Evolutionary conservation across 2,797 vertebrate species (phyloP).

Genomic region (Manis pentadactyla): DNA sequence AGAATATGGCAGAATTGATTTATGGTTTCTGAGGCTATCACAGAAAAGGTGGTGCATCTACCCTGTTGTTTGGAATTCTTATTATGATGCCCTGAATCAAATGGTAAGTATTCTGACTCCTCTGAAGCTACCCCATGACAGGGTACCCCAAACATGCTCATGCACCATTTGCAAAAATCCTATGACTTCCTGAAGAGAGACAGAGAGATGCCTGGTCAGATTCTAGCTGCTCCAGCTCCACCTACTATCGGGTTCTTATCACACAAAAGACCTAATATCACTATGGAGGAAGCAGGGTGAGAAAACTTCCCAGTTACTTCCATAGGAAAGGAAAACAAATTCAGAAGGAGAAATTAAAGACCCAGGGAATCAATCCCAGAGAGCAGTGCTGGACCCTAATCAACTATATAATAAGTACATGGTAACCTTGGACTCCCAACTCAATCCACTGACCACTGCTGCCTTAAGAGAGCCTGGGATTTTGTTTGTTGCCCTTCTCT

Average conservation of each 20-base stretch:
- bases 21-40: neutral
- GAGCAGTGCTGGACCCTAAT: neutral
- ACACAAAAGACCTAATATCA: neutral
- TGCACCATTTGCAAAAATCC: neutral
- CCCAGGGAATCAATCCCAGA: neutral
- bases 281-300: neutral
- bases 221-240: neutral
- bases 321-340: neutral
- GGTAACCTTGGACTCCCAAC: neutral
- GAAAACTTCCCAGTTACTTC: neutral
- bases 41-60: neutral
- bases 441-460: neutral
- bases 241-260: rapidly evolving
- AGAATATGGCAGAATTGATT: too few relatives aligned
- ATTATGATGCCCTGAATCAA: too few relatives aligned
- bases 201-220: neutral
- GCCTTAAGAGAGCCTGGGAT: too few relatives aligned
- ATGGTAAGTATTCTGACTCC: neutral
- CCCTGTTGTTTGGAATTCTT: neutral
- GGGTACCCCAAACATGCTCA: neutral
- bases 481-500: neutral
- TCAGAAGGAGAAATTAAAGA: neutral
- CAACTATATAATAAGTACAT: rapidly evolving
- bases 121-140: neutral
- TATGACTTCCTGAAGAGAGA: neutral